Percentiles rank a stretch among this genome's conserved stretches.
phyloP scores from a whole-genome alignment of 2,113 vertebrate genomes.

The Willisornis vidua region DNA sequence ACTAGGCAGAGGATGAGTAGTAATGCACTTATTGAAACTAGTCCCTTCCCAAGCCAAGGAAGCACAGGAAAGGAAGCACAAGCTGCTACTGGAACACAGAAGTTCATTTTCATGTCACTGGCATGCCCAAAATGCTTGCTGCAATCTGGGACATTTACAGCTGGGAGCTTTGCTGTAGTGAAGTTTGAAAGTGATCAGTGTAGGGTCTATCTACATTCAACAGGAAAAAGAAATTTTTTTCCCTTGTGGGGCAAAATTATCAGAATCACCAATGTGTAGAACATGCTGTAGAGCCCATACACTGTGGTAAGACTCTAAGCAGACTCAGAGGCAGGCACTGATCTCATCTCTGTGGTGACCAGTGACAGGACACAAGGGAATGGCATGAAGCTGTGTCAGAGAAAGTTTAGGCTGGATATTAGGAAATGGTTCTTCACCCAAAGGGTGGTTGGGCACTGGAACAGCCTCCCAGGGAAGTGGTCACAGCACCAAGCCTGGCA shows the following conservation, averaged over 20 bases:
- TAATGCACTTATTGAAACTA: not conserved
- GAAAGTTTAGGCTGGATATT: not conserved
- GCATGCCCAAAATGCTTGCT: rapidly evolving
- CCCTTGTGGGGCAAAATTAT: not conserved
- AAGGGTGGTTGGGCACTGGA: not conserved
- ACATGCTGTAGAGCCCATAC: not conserved
- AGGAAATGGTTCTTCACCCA: not conserved
- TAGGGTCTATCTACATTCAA: not conserved
- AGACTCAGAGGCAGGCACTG: not conserved
- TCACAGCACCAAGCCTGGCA: not conserved
- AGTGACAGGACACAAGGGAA: not conserved
- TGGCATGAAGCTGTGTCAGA: not conserved
- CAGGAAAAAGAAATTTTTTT: not conserved
- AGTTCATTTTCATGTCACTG: not conserved
- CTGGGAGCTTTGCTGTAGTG: not conserved
- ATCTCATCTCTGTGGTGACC: not conserved
- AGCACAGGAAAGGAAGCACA: not conserved
- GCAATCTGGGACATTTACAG: not conserved
- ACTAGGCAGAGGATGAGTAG: not conserved
- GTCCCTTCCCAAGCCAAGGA: not conserved
- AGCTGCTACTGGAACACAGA: not conserved
- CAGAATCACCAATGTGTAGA: not conserved
- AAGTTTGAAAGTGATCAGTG: not conserved
- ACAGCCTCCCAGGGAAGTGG: not conserved
- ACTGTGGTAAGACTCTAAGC: not conserved